A percentile compares a stretch with the other conserved stretches of the same genome.
Conservation (phyloP, 2,888 invertebrate species). For the Agriopis marginaria region DNA sequence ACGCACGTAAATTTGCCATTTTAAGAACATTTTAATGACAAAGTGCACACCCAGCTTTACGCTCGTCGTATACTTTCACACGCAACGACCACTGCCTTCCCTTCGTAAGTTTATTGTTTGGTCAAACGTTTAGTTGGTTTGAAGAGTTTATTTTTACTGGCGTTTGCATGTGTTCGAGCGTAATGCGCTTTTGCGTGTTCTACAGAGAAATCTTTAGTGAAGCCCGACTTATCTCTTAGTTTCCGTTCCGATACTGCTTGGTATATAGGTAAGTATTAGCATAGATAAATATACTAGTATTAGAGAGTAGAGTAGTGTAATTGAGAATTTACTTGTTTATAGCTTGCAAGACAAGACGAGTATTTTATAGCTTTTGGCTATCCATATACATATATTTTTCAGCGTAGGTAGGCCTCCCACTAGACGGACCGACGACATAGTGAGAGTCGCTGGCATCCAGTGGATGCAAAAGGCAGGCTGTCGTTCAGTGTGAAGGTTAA, state of each 20-base stretch:
- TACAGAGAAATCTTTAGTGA: constrained; percentile 7
- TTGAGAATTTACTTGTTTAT: too few species aligned
- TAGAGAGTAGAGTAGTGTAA: too few species aligned
- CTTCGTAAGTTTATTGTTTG: constrained; percentile 54
- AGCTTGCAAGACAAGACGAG: too few species aligned
- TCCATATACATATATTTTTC: too few species aligned
- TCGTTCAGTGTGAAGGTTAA: too few species aligned
- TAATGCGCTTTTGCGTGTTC: constrained; percentile 13
- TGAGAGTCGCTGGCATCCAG: too few species aligned
- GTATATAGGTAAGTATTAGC: too few species aligned
- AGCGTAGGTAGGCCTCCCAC: too few species aligned
- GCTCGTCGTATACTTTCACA: constrained; percentile 56
- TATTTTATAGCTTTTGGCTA: too few species aligned
- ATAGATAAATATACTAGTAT: too few species aligned
- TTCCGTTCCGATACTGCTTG: neutral
- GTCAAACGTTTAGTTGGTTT: constrained; percentile 49
- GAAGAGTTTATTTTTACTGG: constrained; percentile 36
- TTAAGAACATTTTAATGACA: constrained; percentile 1
- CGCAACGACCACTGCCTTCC: constrained; percentile 50
- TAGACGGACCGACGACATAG: too few species aligned
- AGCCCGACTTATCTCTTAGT: constrained; percentile 8
- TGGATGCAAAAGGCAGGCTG: too few species aligned
- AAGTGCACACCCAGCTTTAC: constrained; percentile 35
- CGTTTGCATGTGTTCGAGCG: constrained; percentile 28
- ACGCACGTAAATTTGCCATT: constrained; percentile 3